A percentile compares a stretch with the other conserved stretches of the same genome.
Conservation (phyloP, 2,797 vertebrate species). For the Siniperca obscura region DNA sequence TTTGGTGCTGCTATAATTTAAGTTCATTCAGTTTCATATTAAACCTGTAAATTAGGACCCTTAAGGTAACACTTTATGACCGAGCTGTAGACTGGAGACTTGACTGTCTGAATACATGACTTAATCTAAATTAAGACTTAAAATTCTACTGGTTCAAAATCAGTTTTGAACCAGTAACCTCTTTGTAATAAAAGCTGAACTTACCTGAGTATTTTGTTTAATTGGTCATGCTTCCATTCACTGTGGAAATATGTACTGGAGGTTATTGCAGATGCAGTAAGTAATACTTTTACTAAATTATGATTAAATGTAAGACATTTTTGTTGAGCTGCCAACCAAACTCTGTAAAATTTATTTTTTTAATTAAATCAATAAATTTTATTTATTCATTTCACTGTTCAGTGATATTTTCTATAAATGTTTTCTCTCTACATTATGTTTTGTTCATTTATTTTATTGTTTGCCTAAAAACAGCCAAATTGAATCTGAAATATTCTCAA, state of each 20-base stretch:
- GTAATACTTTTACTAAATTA: background rate
- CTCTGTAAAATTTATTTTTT: no score
- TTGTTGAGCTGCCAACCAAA: no score
- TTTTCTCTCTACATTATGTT: background rate
- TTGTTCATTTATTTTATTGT: no score
- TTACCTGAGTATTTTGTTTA: background rate
- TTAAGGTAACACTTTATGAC: background rate
- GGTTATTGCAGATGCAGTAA: background rate
- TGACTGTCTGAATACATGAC: background rate
- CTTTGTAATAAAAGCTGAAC: background rate
- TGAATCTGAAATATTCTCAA: no score
- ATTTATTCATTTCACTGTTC: background rate
- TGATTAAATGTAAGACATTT: background rate
- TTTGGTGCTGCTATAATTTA: background rate
- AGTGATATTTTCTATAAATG: background rate
- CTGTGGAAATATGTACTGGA: background rate
- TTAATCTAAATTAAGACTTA: background rate
- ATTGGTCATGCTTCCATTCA: background rate
- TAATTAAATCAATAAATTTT: no score
- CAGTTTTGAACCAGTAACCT: background rate
- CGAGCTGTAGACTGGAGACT: constrained; percentile 1
- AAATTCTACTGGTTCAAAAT: background rate
- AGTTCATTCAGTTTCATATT: background rate
- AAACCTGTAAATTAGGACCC: background rate
- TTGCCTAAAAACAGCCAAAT: no score